Evolutionary conservation across 1,140 invertebrate species (phyloP).

Genomic region (Drosophila gunungcola): DNA sequence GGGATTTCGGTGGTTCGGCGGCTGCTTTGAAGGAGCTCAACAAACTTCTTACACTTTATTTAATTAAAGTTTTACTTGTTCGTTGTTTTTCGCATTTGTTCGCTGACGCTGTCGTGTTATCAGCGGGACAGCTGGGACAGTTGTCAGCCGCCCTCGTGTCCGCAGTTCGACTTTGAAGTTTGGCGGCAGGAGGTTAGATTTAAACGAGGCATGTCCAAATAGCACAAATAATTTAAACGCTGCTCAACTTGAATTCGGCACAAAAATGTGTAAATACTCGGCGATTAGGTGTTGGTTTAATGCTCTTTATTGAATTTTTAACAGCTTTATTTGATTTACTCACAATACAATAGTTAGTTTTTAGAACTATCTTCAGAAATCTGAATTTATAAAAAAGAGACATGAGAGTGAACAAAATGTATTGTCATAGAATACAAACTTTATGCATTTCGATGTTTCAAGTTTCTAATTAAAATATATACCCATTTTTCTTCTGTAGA

Average conservation of each 20-base stretch:
- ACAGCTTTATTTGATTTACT: neutral
- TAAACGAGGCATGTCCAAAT: conserved; percentile 43
- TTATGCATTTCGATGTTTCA: neutral
- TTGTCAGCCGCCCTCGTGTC: conserved; percentile 49
- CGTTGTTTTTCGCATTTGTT: conserved; percentile 45
- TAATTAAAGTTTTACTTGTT: conserved; percentile 77
- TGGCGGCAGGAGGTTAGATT: conserved; percentile 50
- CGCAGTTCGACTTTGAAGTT: conserved; percentile 46
- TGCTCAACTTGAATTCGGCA: conserved; percentile 28
- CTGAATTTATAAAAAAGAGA: too few species aligned
- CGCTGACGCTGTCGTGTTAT: conserved; percentile 55
- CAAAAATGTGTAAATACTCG: neutral
- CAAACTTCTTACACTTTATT: conserved; percentile 80
- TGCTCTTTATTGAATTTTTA: conserved; percentile 9
- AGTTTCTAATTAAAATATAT: neutral
- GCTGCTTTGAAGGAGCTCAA: conserved; percentile 67
- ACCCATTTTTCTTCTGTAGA: neutral
- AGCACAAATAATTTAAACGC: conserved; percentile 42
- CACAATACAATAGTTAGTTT: too few species aligned
- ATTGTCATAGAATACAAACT: too few species aligned
- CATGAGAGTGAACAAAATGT: too few species aligned
- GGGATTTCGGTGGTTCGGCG: conserved; percentile 12
- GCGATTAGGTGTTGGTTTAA: conserved; percentile 5
- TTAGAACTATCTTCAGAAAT: too few species aligned
- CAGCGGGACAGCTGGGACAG: conserved; percentile 72